These are phyloP conservation scores for Eristalis tenax DNA, from an alignment of 2,888 invertebrate genomes.

Conservation along the genomic window DNA sequence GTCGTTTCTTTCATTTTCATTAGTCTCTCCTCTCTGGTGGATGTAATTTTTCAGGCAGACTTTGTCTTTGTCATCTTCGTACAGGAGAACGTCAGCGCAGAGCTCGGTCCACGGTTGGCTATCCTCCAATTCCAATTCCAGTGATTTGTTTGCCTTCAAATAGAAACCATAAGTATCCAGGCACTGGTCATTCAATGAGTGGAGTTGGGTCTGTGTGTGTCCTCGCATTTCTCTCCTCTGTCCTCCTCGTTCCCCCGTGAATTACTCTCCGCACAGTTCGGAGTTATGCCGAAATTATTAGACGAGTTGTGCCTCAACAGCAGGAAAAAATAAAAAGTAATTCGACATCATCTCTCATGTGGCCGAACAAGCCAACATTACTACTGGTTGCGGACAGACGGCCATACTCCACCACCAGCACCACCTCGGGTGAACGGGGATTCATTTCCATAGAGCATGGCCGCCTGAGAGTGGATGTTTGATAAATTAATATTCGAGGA, in stretches of 20 bases:
- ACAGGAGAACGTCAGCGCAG: not conserved
- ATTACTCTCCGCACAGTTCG: not conserved
- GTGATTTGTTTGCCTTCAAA: conserved; percentile 9
- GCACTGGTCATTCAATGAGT: conserved; percentile 10
- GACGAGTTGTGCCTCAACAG: not conserved
- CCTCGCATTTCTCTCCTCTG: not conserved
- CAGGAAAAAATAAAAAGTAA: not conserved
- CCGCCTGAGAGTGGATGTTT: conserved; percentile 26
- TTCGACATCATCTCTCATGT: conserved; percentile 15
- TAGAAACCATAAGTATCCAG: not conserved
- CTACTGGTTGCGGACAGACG: not conserved
- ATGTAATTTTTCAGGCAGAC: not conserved
- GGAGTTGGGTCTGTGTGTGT: not conserved
- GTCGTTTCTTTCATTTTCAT: not conserved
- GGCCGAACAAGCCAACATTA: conserved; percentile 27
- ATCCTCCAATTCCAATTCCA: conserved; percentile 6
- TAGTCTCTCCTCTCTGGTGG: not conserved
- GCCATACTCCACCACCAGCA: not conserved
- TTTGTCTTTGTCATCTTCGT: conserved; percentile 16
- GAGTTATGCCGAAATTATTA: conserved; percentile 19
- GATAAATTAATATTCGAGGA: conserved; percentile 51
- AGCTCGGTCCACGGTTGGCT: conserved; percentile 10
- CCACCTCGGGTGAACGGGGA: conserved; percentile 34
- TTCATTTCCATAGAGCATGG: conserved; percentile 33
- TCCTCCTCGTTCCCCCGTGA: not conserved